Base-by-base conservation (phyloP, 2,113 vertebrate species). In the Chelonoidis abingdonii region DNA sequence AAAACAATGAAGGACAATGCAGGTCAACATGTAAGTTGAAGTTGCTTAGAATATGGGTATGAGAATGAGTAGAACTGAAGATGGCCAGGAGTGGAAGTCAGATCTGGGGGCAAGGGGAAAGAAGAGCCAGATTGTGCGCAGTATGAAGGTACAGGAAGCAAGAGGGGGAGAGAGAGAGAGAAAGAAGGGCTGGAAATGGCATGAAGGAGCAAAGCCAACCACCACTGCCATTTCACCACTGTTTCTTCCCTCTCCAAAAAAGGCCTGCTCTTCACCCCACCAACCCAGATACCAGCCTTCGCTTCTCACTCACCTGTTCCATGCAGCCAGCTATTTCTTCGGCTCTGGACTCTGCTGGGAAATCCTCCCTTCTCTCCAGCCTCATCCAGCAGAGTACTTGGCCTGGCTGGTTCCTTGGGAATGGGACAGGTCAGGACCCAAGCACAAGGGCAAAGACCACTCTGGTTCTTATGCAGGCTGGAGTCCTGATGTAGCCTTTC, bases 151-250 rank as follows among this genome's bases (percentile, higher is more conserved):
- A 49, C 8, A 88, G 14, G 47, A 65, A 56, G 22, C 2, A 3
- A 9, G 2, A 11, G 5, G 4, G 0, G 3, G 0, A 6, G 2
- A 1, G 1, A 16, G 1, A 16, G 3, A 22, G 29, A 14, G 16
- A 16, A 44, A 44, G 57, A 31, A 14, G 29, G 31, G 59, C 27
- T 29, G 12, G 25, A 35, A 65, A 35, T 17, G 31, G 59, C 31
- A 65, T 35, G 31, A 41, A 14, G 87, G 4, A 4, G 49, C 47
- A 86, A 83, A 6, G 21, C 85, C 9, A 75, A 75, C 10, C 69
- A 38, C 21, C n/a, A 10, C 22, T 62, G 35, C 21, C 22, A 6
- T 21, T 65, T 65, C 10, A 81, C 49, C 29, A 91, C 38, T 3
- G 52, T 56, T 91, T 90, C 41, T 87, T 41, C 21, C 5, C 57